phyloP scores from a whole-genome alignment of 2,797 vertebrate species.

The Falco peregrinus region DNA sequence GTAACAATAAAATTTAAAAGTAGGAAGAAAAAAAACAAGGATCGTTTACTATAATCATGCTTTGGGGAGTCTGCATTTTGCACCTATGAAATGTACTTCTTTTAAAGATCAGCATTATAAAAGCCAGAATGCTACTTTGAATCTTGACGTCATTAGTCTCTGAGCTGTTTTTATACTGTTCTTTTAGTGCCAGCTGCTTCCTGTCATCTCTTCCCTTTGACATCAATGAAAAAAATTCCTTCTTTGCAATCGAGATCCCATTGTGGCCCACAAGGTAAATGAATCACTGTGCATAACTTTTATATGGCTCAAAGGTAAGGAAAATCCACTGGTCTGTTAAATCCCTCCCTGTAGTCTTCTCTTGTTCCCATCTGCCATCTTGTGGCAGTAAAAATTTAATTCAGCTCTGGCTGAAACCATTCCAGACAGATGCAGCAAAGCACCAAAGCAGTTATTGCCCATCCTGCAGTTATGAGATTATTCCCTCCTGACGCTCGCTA shows the following conservation, averaged over 20 bases:
- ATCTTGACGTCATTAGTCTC: background rate
- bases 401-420: background rate
- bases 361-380: conserved; percentile 53
- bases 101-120: background rate
- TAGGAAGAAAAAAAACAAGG: fast-evolving
- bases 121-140: background rate
- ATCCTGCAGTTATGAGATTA: fast-evolving
- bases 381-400: conserved; percentile 14
- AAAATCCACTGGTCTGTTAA: background rate
- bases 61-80: background rate
- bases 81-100: background rate
- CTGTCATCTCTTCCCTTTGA: background rate
- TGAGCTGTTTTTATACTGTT: background rate
- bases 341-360: background rate
- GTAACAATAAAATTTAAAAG: background rate
- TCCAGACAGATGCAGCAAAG: background rate
- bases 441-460: background rate
- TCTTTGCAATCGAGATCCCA: background rate
- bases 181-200: background rate
- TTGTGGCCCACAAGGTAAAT: background rate
- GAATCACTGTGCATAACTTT: background rate
- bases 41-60: background rate
- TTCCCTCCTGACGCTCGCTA: fast-evolving
- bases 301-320: background rate
- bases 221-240: background rate